Evolutionary conservation across 2,113 vertebrate species (phyloP).

Genomic region (Gracilinanus agilis): DNA sequence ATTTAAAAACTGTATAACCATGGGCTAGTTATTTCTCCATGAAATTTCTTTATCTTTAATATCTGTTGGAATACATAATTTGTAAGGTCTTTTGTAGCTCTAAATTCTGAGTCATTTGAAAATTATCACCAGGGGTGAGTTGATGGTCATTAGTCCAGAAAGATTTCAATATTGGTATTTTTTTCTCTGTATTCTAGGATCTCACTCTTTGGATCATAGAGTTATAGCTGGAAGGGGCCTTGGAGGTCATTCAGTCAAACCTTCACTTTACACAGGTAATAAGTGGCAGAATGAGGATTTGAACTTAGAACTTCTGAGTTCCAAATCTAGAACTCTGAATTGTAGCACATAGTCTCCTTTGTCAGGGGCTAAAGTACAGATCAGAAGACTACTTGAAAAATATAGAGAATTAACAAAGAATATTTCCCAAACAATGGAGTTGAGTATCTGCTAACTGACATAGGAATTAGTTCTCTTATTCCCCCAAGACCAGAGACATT

Average conservation of each 20-base stretch:
- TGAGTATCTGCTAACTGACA: not conserved
- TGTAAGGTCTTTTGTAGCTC: not conserved
- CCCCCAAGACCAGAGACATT: not conserved
- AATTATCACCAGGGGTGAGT: constrained; percentile 1
- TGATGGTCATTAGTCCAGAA: not conserved
- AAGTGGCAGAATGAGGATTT: too few relatives aligned
- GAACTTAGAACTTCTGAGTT: not conserved
- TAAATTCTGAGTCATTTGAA: not conserved
- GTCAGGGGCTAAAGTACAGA: not conserved
- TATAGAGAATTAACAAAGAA: not conserved
- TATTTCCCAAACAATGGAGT: not conserved
- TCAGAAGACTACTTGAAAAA: not conserved
- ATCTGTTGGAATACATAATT: not conserved
- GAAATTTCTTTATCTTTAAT: not conserved
- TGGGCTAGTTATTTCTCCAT: not conserved
- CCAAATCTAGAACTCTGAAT: not conserved
- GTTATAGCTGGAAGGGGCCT: not conserved
- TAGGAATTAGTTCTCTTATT: not conserved
- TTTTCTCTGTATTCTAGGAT: not conserved
- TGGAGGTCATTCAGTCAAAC: not conserved
- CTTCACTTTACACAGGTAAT: not conserved
- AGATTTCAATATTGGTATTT: not conserved
- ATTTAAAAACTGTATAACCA: not conserved
- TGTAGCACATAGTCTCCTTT: not conserved
- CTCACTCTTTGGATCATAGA: constrained; percentile 6